These are phyloP conservation scores for Aurelia sp. DNA, from an alignment of 30 jellyfish, hydroid and myxozoan genomes.

Conservation along the genomic window DNA sequence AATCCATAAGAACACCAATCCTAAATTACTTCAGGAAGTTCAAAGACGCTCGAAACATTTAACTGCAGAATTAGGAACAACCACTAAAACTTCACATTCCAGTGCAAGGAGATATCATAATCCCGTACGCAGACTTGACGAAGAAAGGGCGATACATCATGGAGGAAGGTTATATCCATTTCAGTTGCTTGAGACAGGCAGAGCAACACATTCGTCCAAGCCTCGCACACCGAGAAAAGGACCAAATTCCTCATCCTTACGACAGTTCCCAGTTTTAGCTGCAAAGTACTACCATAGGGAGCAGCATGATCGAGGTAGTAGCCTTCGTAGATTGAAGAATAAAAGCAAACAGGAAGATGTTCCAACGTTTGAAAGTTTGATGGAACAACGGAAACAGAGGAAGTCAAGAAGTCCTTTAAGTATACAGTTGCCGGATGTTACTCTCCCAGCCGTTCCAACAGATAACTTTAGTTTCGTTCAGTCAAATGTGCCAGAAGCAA, in stretches of 20 bases:
- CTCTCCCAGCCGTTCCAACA: slow-evolving; percentile 46
- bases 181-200: slow-evolving; percentile 27
- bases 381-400: not conserved
- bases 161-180: slow-evolving; percentile 48
- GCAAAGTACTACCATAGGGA: slow-evolving; percentile 45
- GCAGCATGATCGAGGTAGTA: not conserved
- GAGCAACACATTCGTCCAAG: not conserved
- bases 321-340: not conserved
- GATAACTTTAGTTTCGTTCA: not conserved
- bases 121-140: not conserved
- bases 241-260: slow-evolving; percentile 13
- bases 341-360: not conserved
- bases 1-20: slow-evolving; percentile 8
- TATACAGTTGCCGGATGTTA: not conserved
- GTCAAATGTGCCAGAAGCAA: slow-evolving; percentile 2
- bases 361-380: too few relatives aligned
- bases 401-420: not conserved
- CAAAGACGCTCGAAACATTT: slow-evolving; percentile 5
- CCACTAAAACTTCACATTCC: not conserved
- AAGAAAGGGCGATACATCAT: not conserved
- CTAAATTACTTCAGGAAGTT: slow-evolving; percentile 14
- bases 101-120: not conserved
- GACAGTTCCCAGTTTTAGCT: slow-evolving; percentile 62
- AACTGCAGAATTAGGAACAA: not conserved
- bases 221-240: not conserved